These are phyloP conservation scores for Drosophila bipectinata DNA, from an alignment of 1,140 invertebrate species.

Conservation along the genomic window DNA sequence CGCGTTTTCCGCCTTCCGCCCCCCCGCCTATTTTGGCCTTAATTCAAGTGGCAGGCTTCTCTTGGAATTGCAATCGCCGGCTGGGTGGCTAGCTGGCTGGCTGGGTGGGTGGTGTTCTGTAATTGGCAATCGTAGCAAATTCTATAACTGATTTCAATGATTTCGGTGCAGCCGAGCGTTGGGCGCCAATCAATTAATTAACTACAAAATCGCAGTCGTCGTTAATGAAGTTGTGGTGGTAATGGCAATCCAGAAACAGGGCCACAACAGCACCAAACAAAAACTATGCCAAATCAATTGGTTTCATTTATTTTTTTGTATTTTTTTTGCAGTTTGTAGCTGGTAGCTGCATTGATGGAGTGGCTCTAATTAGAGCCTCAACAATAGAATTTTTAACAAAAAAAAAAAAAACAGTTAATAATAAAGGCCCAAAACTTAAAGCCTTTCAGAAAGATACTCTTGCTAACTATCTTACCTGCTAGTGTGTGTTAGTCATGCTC, in stretches of 20 bases:
- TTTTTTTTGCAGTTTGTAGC: constrained; percentile 33
- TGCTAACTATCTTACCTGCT: not conserved
- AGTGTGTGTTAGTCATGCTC: constrained; percentile 54
- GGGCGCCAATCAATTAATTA: constrained; percentile 76
- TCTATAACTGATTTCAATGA: constrained; percentile 55
- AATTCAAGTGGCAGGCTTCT: constrained; percentile 42
- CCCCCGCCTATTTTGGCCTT: not conserved
- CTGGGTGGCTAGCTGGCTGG: not conserved
- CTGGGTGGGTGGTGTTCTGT: constrained; percentile 12
- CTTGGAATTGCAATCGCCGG: constrained; percentile 26
- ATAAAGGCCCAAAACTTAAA: not conserved
- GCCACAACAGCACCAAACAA: constrained; percentile 35
- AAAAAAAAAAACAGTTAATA: too few species aligned
- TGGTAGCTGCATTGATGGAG: constrained; percentile 19
- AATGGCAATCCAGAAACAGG: constrained; percentile 29
- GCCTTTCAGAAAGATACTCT: not conserved
- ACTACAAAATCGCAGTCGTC: constrained; percentile 66
- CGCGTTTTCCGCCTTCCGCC: not conserved
- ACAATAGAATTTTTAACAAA: not conserved
- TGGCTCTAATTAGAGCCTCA: constrained; percentile 22
- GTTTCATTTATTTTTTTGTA: constrained; percentile 37
- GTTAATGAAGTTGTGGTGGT: constrained; percentile 71
- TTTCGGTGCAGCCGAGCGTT: constrained; percentile 66
- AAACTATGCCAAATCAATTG: constrained; percentile 30
- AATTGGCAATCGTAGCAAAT: constrained; percentile 75